A percentile compares a stretch with the other conserved stretches of the same genome.
Evolutionary conservation across 2,888 invertebrate genomes (phyloP).

Genomic region (Acanthosepion pharaonis): DNA sequence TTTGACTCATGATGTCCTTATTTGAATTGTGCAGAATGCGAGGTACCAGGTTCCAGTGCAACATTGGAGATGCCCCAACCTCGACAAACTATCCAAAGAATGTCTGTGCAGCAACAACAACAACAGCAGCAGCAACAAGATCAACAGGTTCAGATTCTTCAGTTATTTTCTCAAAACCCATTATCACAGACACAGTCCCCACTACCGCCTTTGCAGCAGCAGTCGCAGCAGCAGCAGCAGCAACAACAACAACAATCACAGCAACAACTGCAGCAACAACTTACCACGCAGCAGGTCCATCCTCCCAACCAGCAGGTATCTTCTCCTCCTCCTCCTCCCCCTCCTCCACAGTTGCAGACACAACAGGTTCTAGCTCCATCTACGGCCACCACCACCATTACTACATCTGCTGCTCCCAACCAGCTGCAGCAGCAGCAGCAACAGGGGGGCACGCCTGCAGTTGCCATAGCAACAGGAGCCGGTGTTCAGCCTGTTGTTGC

Average conservation of each 20-base stretch:
- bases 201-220: constrained; percentile 55
- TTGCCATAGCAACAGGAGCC: constrained; percentile 55
- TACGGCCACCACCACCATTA: constrained; percentile 38
- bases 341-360: constrained; percentile 38
- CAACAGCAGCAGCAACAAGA: constrained; percentile 60
- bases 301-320: constrained; percentile 45
- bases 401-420: constrained; percentile 33
- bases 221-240: constrained; percentile 57
- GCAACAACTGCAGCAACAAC: constrained; percentile 55
- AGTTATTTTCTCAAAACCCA: constrained; percentile 36
- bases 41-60: constrained; percentile 37
- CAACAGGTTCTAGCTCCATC: constrained; percentile 43
- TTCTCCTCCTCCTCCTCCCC: constrained; percentile 46
- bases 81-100: constrained; percentile 69
- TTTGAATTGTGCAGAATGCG: constrained; percentile 38
- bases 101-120: constrained; percentile 73
- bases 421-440: constrained; percentile 50
- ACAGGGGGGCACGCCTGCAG: constrained; percentile 54
- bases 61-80: constrained; percentile 40
- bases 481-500: constrained; percentile 49
- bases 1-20: not conserved
- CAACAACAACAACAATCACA: constrained; percentile 61
- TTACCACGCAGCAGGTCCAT: constrained; percentile 49
- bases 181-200: constrained; percentile 40
- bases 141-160: constrained; percentile 53